Evolutionary conservation across 2,797 vertebrate genomes (phyloP).

Genomic region (Staurois parvus): DNA sequence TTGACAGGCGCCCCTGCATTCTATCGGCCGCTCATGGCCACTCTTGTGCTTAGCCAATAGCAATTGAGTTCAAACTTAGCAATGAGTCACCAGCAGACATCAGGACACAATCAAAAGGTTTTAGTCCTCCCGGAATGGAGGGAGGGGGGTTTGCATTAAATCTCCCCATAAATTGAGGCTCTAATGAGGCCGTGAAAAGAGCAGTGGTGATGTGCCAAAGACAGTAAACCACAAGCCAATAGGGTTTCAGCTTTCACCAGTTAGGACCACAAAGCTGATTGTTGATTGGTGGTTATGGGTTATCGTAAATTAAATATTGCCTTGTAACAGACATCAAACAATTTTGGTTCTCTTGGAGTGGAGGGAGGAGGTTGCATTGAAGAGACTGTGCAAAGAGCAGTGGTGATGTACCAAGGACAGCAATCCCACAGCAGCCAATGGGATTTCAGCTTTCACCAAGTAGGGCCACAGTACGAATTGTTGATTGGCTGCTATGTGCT

Average conservation of each 20-base stretch:
- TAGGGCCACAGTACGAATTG: too few relatives aligned
- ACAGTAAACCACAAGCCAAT: not conserved
- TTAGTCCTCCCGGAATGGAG: not conserved
- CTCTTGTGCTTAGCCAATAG: not conserved
- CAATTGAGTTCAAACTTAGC: not conserved
- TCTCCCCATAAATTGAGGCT: not conserved
- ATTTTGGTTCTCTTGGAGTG: too few relatives aligned
- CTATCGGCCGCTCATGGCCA: not conserved
- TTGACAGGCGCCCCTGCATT: not conserved
- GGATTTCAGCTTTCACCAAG: not conserved
- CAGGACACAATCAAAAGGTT: not conserved
- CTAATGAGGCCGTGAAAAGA: not conserved
- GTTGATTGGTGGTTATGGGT: not conserved
- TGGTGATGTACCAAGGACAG: not conserved
- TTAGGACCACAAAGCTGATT: not conserved
- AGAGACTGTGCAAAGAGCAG: not conserved
- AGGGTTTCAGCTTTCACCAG: not conserved
- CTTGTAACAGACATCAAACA: too few relatives aligned
- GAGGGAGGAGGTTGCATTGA: too few relatives aligned
- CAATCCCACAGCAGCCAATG: not conserved
- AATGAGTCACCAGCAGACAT: slow-evolving; percentile 24
- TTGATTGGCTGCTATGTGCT: too few relatives aligned
- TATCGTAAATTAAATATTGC: too few relatives aligned
- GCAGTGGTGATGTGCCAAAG: not conserved
- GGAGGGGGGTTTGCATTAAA: not conserved